These are phyloP conservation scores for Lateolabrax maculatus DNA, from an alignment of 2,797 vertebrate genomes.

Conservation along the genomic window DNA sequence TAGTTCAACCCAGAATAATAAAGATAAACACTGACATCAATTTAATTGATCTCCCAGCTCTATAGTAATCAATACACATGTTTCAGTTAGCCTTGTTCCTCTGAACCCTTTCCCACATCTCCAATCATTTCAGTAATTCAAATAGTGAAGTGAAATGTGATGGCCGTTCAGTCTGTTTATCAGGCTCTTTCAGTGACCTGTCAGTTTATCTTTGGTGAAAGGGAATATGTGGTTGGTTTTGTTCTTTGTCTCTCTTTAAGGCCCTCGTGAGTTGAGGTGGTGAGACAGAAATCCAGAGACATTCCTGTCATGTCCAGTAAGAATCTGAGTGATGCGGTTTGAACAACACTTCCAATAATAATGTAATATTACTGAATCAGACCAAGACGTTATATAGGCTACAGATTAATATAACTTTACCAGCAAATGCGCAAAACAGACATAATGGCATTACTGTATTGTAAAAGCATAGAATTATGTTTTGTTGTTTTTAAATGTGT, in stretches of 20 bases:
- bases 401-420: conserved; percentile 9
- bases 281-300: conserved; percentile 16
- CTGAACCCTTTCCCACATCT: background rate
- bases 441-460: background rate
- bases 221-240: conserved; percentile 5
- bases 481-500: background rate
- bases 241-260: conserved; percentile 22
- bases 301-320: conserved; percentile 55
- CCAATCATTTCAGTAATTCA: conserved; percentile 7
- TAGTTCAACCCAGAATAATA: background rate
- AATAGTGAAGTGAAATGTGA: background rate
- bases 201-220: background rate
- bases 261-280: conserved; percentile 21
- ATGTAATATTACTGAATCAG: conserved; percentile 54
- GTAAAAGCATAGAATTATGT: background rate
- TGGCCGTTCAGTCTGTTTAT: background rate
- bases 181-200: background rate
- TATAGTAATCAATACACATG: background rate
- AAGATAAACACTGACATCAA: background rate
- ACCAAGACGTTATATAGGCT: conserved; percentile 46
- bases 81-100: background rate
- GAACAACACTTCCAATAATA: conserved; percentile 60
- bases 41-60: background rate
- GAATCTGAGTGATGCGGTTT: conserved; percentile 71
- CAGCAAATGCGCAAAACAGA: conserved; percentile 3